These are phyloP conservation scores for Eidolon helvum DNA, from an alignment of 2,113 vertebrate species.

Conservation along the genomic window DNA sequence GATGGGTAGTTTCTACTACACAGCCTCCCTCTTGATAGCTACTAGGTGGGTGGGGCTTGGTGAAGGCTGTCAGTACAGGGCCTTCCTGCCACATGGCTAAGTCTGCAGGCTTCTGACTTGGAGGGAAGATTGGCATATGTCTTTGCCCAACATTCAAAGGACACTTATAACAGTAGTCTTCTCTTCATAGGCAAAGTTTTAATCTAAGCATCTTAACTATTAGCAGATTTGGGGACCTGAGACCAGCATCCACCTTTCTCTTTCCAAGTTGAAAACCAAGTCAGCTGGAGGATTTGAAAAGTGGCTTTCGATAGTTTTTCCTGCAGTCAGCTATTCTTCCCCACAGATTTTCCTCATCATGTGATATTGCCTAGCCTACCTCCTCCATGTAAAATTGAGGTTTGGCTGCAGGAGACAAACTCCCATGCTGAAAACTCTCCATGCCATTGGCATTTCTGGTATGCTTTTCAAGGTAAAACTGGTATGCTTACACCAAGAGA, in stretches of 20 bases:
- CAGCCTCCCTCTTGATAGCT: neutral
- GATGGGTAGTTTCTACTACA: neutral
- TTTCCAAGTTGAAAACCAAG: conserved; percentile 40
- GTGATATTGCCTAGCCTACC: conserved; percentile 46
- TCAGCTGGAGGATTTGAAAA: neutral
- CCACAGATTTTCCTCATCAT: conserved; percentile 54
- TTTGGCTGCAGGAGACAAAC: conserved; percentile 64
- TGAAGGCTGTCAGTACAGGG: neutral
- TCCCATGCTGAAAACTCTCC: conserved; percentile 57
- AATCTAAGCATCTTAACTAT: conserved; percentile 1
- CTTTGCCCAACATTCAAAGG: neutral
- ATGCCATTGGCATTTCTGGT: conserved; percentile 74
- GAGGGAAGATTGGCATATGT: neutral
- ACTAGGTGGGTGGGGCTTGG: neutral
- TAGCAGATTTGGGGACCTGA: conserved; percentile 16
- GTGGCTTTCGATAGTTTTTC: neutral
- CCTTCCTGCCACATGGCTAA: neutral
- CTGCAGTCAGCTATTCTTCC: conserved; percentile 44
- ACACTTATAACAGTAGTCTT: neutral
- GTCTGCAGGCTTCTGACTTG: neutral
- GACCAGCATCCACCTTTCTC: neutral
- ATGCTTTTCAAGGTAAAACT: conserved; percentile 69
- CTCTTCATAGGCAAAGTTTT: conserved; percentile 16
- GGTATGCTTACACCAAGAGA: conserved; percentile 69
- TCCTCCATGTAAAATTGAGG: conserved; percentile 70